Percentiles rank a stretch among this genome's conserved stretches.
Conservation (phyloP, 1,140 invertebrate genomes). For the Anastatus disparis region DNA sequence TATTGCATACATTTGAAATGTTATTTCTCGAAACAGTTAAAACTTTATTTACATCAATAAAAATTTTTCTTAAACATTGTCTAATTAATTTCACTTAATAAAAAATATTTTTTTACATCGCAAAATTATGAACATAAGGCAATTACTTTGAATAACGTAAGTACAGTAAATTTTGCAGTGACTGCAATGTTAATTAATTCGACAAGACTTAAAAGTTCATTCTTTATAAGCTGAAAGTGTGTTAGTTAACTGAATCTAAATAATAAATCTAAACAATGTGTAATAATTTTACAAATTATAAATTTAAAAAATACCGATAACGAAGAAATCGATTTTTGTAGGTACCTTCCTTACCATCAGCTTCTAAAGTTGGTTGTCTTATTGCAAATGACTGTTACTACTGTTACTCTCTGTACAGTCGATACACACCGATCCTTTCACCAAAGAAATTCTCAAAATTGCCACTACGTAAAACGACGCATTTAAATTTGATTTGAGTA, state of each 20-base stretch:
- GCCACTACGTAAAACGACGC: neutral
- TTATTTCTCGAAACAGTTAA: too few relatives aligned
- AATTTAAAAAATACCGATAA: neutral
- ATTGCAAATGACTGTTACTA: neutral
- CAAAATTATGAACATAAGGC: too few relatives aligned
- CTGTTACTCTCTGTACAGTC: slow-evolving; percentile 2
- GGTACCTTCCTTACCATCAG: slow-evolving; percentile 6
- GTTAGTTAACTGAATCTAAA: neutral
- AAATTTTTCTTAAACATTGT: too few relatives aligned
- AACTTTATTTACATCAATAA: too few relatives aligned
- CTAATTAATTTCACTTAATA: too few relatives aligned
- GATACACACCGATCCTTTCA: slow-evolving; percentile 4
- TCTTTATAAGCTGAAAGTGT: too few relatives aligned
- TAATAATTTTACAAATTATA: neutral
- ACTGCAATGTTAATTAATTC: too few relatives aligned
- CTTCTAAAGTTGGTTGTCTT: neutral
- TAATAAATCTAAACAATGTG: neutral
- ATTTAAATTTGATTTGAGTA: neutral
- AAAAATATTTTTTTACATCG: too few relatives aligned
- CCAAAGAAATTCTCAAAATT: neutral
- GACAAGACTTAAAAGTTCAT: too few relatives aligned
- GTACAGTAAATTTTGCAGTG: too few relatives aligned
- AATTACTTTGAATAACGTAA: too few relatives aligned
- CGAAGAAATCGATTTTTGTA: slow-evolving; percentile 12
- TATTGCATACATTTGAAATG: too few relatives aligned